Evolutionary conservation across 1,140 invertebrate genomes (phyloP).

Genomic region (Eriosoma lanigerum): DNA sequence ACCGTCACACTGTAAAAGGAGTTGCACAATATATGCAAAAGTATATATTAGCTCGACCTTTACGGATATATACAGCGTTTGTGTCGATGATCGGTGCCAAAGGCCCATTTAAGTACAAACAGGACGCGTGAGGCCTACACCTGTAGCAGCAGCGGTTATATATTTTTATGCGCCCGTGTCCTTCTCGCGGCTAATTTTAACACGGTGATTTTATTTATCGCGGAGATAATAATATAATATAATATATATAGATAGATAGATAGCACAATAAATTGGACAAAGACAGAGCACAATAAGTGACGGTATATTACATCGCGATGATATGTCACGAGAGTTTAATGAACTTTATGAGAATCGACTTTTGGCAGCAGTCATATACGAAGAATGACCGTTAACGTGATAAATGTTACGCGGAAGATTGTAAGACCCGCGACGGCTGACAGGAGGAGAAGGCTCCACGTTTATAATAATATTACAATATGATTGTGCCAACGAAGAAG

Average conservation of each 20-base stretch:
- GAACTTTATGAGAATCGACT: background rate
- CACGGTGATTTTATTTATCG: background rate
- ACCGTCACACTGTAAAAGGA: too few relatives aligned
- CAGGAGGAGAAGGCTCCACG: background rate
- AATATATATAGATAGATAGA: background rate
- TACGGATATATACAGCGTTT: background rate
- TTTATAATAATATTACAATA: too few relatives aligned
- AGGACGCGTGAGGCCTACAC: constrained; percentile 27
- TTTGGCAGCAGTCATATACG: background rate
- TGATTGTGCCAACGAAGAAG: background rate
- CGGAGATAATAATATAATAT: background rate
- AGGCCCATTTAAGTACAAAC: constrained; percentile 48
- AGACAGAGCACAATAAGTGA: background rate
- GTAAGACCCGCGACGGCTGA: background rate
- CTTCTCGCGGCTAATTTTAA: constrained; percentile 29
- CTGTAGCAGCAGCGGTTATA: background rate
- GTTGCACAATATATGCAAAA: too few relatives aligned
- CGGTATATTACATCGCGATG: background rate
- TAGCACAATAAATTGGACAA: background rate
- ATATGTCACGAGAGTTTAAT: constrained; percentile 45
- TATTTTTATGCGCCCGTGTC: background rate
- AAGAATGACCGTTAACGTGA: background rate
- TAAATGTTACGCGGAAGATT: constrained; percentile 11
- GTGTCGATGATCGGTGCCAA: constrained; percentile 13
- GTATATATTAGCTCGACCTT: background rate